Evolutionary conservation across 2,113 vertebrate species (phyloP).

Genomic region (Rhodinocichla rosea): DNA sequence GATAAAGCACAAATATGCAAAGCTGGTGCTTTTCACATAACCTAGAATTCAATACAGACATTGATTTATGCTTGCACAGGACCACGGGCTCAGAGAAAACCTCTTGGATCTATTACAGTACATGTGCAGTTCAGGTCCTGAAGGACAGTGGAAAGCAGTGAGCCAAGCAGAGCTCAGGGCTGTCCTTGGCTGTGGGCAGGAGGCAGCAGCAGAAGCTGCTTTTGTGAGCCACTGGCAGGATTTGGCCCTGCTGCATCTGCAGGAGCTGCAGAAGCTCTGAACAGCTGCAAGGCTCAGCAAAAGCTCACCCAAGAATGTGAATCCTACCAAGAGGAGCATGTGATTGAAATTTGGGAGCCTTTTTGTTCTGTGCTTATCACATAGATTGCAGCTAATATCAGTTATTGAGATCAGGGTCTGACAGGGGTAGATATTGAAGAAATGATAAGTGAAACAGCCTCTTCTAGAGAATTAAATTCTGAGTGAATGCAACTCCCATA

Average conservation of each 20-base stretch:
- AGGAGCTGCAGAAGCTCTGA: not conserved
- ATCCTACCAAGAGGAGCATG: not conserved
- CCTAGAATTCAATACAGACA: not conserved
- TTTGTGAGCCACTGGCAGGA: not conserved
- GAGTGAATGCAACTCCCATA: not conserved
- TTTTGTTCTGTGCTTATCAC: not conserved
- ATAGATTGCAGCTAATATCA: not conserved
- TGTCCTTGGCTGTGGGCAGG: not conserved
- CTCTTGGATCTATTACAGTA: not conserved
- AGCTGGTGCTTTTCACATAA: not conserved
- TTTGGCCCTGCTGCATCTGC: not conserved
- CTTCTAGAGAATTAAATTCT: not conserved
- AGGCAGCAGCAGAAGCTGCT: not conserved
- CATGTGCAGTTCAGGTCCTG: not conserved
- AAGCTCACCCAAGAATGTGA: accelerated
- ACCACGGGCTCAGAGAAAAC: not conserved
- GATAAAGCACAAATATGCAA: not conserved
- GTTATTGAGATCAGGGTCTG: not conserved
- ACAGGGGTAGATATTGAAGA: not conserved
- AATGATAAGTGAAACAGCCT: not conserved
- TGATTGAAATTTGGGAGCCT: not conserved
- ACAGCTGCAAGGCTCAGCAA: accelerated
- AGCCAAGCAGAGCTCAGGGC: not conserved
- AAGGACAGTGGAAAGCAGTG: not conserved
- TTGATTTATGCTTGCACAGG: not conserved